Evolutionary conservation across 2,113 vertebrate genomes (phyloP).

Genomic region (Psophia crepitans): DNA sequence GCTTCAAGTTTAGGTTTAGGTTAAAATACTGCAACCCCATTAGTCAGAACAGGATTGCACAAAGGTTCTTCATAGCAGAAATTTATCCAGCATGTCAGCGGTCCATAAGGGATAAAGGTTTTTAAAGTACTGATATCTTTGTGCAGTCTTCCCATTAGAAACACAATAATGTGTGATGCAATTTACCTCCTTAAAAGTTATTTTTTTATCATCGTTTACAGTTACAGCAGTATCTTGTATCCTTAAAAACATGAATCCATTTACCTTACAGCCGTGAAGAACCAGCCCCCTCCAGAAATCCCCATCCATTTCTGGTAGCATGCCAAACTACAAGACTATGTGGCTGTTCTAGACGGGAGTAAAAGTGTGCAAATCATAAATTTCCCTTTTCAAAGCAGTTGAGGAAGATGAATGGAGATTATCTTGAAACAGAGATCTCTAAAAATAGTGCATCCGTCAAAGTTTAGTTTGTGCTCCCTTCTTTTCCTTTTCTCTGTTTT

Average conservation of each 20-base stretch:
- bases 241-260: neutral
- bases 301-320: neutral
- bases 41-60: neutral
- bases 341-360: neutral
- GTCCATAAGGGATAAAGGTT: neutral
- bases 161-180: neutral
- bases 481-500: neutral
- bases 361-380: neutral
- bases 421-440: neutral
- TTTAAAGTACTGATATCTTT: neutral
- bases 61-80: neutral
- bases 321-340: neutral
- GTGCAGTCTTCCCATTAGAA: neutral
- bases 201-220: neutral
- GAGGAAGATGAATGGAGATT: neutral
- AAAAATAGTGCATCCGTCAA: neutral
- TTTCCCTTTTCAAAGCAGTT: neutral
- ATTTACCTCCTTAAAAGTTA: neutral
- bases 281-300: neutral
- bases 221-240: neutral
- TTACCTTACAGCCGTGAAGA: neutral
- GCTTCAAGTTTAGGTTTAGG: neutral
- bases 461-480: neutral
- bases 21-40: neutral
- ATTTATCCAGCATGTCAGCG: neutral